These are phyloP conservation scores for Trinorchestia longiramus DNA, from an alignment of 1,140 invertebrate species.

Conservation along the genomic window DNA sequence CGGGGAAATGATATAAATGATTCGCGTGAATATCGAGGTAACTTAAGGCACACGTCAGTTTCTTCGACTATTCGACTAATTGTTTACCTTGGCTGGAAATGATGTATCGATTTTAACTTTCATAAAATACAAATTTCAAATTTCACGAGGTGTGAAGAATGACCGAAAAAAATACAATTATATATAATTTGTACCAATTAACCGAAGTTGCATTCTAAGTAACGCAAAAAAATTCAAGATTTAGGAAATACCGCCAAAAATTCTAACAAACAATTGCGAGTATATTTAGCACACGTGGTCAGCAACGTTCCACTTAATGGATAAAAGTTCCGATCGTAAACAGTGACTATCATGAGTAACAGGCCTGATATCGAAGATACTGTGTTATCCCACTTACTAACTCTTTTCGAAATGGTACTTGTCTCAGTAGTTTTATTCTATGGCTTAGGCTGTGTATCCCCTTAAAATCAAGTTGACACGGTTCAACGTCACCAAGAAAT, in stretches of 20 bases:
- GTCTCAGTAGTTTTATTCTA: background rate
- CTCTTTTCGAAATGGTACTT: background rate
- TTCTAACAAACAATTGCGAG: background rate
- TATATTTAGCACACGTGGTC: background rate
- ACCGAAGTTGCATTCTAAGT: background rate
- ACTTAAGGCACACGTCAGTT: background rate
- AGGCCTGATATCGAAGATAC: background rate
- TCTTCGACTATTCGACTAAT: background rate
- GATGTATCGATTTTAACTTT: too few relatives aligned
- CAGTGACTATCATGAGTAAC: background rate
- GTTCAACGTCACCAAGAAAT: background rate
- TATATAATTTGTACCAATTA: too few relatives aligned
- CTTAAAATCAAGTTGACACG: background rate
- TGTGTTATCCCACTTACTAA: background rate
- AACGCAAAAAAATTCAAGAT: background rate
- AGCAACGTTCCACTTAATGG: background rate
- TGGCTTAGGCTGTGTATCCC: background rate
- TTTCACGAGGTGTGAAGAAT: background rate
- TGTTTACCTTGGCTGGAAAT: too few relatives aligned
- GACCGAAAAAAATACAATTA: background rate
- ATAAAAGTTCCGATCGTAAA: background rate
- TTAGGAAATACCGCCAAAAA: background rate
- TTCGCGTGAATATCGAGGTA: background rate
- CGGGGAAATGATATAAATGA: background rate
- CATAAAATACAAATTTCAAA: background rate